A percentile compares a stretch with the other conserved stretches of the same genome.
These are phyloP conservation scores for Drosophila murphyi DNA, from an alignment of 1,140 invertebrate species.

Conservation along the genomic window DNA sequence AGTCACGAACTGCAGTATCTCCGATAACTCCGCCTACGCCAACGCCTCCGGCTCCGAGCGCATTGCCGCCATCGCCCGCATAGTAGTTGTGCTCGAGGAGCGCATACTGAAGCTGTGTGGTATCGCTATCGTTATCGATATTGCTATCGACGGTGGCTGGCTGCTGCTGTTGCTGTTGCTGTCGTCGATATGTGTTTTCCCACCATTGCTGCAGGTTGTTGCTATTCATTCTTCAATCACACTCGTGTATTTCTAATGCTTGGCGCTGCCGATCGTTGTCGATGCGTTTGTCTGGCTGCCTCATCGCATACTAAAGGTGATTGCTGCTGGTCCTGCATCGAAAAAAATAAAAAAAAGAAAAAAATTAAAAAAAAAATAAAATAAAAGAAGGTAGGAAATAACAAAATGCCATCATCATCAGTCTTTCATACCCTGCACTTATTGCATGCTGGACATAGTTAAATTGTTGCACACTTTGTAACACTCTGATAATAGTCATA, in stretches of 20 bases:
- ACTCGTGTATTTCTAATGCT: conserved; percentile 34
- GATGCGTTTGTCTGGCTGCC: conserved; percentile 69
- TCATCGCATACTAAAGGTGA: conserved; percentile 77
- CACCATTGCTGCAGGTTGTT: conserved; percentile 81
- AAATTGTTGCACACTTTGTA: not conserved
- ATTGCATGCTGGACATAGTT: not conserved
- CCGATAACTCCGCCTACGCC: not conserved
- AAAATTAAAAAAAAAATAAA: conserved; percentile 6
- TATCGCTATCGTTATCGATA: conserved; percentile 31
- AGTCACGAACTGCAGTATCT: conserved; percentile 13
- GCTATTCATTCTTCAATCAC: conserved; percentile 67
- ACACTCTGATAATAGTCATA: not conserved
- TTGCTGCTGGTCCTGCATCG: conserved; percentile 41
- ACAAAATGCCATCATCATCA: conserved; percentile 78
- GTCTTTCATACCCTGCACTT: conserved; percentile 45
- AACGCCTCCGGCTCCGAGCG: not conserved
- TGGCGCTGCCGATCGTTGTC: conserved; percentile 52
- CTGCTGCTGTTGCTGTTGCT: conserved; percentile 47
- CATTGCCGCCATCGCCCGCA: not conserved
- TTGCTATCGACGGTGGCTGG: conserved; percentile 30
- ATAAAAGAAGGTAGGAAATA: conserved; percentile 57
- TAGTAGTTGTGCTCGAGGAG: conserved; percentile 51
- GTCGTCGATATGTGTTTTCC: conserved; percentile 73
- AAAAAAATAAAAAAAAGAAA: conserved; percentile 9
- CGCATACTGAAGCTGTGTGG: conserved; percentile 53